Percentiles rank a stretch among this genome's conserved stretches.
Evolutionary conservation across 2,797 vertebrate genomes (phyloP).

Genomic region (Agapornis canus): DNA sequence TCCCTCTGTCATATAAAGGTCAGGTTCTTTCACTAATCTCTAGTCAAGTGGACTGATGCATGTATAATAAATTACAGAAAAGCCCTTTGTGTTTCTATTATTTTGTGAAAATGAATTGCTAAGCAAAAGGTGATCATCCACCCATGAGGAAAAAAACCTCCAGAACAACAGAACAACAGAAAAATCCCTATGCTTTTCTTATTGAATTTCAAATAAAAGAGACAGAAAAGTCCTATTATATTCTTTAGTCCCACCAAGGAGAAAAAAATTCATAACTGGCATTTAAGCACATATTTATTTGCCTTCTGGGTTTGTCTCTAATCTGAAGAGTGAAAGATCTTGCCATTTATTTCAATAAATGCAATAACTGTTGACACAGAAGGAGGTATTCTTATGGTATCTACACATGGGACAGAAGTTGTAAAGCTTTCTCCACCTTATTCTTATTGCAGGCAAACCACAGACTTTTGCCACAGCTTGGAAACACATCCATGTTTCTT

Average conservation of each 20-base stretch:
- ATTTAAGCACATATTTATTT: constrained; percentile 37
- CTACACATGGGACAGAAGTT: background rate
- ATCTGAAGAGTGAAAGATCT: constrained; percentile 10
- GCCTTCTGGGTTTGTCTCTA: constrained; percentile 10
- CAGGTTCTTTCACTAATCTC: background rate
- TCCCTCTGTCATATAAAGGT: constrained; percentile 7
- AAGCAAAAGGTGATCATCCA: constrained; percentile 16
- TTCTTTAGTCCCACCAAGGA: background rate
- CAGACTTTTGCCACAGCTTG: background rate
- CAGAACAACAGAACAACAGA: background rate
- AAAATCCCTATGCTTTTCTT: background rate
- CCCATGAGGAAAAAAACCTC: background rate
- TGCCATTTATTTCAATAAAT: constrained; percentile 17
- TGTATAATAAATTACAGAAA: constrained; percentile 34
- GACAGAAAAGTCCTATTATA: background rate
- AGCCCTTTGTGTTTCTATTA: background rate
- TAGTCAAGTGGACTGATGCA: background rate
- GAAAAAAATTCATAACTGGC: constrained; percentile 33
- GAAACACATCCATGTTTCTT: background rate
- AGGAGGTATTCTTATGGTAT: background rate
- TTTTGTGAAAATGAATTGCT: constrained; percentile 15
- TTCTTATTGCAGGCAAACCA: background rate
- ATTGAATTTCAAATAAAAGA: constrained; percentile 5
- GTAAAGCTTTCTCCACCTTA: background rate
- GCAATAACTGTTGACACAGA: background rate